phyloP scores from a whole-genome alignment of 2,797 vertebrate genomes.

The Esox lucius region DNA sequence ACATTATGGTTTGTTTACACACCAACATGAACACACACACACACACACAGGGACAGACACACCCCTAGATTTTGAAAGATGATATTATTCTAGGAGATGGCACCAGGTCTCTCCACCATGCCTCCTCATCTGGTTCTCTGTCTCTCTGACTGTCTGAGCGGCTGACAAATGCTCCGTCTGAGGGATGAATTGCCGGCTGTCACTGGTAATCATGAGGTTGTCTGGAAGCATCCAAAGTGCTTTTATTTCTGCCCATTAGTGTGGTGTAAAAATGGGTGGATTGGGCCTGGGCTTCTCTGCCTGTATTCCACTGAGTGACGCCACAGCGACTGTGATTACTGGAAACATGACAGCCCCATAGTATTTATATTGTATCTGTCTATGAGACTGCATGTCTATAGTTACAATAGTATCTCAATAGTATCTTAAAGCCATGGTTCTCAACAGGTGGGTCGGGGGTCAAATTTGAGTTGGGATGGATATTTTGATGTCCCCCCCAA shows the following conservation, averaged over 20 bases:
- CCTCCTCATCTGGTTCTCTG: constrained; percentile 27
- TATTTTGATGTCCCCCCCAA: too few relatives aligned
- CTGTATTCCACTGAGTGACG: constrained; percentile 46
- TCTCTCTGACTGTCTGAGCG: constrained; percentile 52
- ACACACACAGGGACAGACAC: constrained; percentile 9
- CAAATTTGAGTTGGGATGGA: too few relatives aligned
- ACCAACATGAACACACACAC: constrained; percentile 1
- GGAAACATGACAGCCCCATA: constrained; percentile 46
- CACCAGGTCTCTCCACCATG: constrained; percentile 47
- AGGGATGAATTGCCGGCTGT: constrained; percentile 76
- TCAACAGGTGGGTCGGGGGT: too few relatives aligned
- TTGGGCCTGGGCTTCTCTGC: constrained; percentile 46
- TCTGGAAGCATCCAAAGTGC: constrained; percentile 70
- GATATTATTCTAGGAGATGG: constrained; percentile 40
- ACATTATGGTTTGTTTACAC: not conserved
- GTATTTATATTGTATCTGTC: constrained; percentile 56
- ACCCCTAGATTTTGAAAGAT: constrained; percentile 27
- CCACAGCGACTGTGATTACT: constrained; percentile 24
- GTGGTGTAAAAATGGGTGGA: constrained; percentile 69
- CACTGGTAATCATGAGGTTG: constrained; percentile 77
- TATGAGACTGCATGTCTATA: constrained; percentile 51
- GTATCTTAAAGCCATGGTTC: too few relatives aligned
- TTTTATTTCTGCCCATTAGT: constrained; percentile 77
- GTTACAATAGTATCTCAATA: not conserved
- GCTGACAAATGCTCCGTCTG: constrained; percentile 71